Base-by-base conservation (phyloP, 2,113 vertebrate species). In the Amphiprion ocellaris region DNA sequence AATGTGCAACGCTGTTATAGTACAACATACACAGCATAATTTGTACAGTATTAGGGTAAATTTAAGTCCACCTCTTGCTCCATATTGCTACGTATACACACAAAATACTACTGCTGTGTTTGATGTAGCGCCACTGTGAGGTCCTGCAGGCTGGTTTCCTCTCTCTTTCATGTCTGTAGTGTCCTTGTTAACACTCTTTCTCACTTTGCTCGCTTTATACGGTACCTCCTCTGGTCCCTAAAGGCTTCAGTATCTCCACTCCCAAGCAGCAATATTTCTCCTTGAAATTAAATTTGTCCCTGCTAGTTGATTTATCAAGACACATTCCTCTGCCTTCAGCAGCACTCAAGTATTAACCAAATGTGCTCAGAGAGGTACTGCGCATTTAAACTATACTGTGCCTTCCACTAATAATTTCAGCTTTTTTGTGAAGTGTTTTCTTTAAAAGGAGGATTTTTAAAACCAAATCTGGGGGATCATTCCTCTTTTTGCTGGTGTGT, bases 101-200 rank as follows among this genome's bases (percentile, higher is more conserved):
- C 0, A 55, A 55, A 39, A 39, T 76, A 87, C 79, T 54, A 24
- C 70, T 8, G 50, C 56, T 62, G 39, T 77, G 41, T 62, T 81
- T 1, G 1, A 90, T 74, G 46, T 87, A 74, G 69, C 4, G 83
- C 73, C 50, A 81, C 61, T 30, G 44, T 81, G 69, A 91, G 82
- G 77, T 92, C 90, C 53, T 92, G 89, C 63, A 93, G 75, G 56
- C 62, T 80, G 81, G 46, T 78, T 88, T 59, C 90, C 82, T 54
- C 46, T 55, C 17, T 91, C 75, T 26, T 91, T 86, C 90, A 88
- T 73, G 67, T 75, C 69, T 77, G 69, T 21, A n/a, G 73, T 78
- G 69, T 68, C 61, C 79, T 84, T 87, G 69, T 87, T 77, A 90
- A 77, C 82, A 24, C 67, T 41, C 50, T 63, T 60, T 78, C 69